These are phyloP conservation scores for Enteromius trimaculatus DNA, from an alignment of 2,797 vertebrate species.

Conservation along the genomic window DNA sequence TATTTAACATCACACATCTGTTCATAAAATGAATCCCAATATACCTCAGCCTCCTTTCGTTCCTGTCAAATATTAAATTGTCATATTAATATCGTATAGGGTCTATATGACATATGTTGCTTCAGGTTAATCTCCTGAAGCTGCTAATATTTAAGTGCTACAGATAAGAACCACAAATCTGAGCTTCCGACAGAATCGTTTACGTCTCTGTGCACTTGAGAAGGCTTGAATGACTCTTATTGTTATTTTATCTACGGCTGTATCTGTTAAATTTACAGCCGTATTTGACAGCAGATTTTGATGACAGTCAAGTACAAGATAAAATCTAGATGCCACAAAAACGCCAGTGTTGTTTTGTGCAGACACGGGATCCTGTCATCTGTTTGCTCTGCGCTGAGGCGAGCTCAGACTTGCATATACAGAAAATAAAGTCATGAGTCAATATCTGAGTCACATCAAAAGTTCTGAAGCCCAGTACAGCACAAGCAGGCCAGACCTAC, in stretches of 20 bases:
- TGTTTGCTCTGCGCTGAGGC: neutral
- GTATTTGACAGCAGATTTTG: neutral
- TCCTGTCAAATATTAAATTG: neutral
- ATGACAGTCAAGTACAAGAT: neutral
- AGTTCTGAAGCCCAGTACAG: neutral
- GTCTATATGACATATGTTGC: neutral
- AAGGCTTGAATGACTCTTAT: neutral
- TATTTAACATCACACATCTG: neutral
- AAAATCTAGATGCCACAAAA: neutral
- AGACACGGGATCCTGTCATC: neutral
- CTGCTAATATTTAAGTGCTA: neutral
- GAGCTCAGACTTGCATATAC: neutral
- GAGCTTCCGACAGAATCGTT: neutral
- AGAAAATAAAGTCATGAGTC: neutral
- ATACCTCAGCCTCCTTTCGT: neutral
- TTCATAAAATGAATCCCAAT: neutral
- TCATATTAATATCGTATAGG: neutral
- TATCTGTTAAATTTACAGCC: neutral
- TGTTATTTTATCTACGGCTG: neutral
- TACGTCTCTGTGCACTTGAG: neutral
- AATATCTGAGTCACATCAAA: conserved; percentile 5
- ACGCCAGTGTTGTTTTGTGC: neutral
- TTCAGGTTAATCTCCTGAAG: neutral
- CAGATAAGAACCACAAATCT: neutral
- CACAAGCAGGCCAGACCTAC: neutral